A percentile compares a stretch with the other conserved stretches of the same genome.
Evolutionary conservation across 1,140 invertebrate genomes (phyloP).

Genomic region (Telenomus remus): DNA sequence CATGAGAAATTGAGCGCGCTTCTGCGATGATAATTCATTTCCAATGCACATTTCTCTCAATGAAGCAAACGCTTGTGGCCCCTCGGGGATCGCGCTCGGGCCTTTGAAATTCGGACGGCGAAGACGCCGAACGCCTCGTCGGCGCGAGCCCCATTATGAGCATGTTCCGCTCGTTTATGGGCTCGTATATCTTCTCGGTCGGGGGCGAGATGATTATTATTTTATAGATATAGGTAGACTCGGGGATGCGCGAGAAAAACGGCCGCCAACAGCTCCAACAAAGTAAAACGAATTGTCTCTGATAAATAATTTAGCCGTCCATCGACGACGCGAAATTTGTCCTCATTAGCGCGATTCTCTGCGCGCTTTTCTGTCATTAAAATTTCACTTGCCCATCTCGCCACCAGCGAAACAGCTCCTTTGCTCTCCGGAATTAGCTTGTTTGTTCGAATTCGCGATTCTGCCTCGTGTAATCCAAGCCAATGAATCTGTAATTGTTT

Average conservation of each 20-base stretch:
- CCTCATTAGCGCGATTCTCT: no score
- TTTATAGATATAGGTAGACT: constrained; percentile 60
- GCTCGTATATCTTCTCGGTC: constrained; percentile 62
- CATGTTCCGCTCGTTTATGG: constrained; percentile 64
- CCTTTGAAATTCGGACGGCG: constrained; percentile 53
- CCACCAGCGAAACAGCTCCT: no score
- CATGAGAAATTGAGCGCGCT: constrained; percentile 34
- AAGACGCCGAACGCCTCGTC: constrained; percentile 47
- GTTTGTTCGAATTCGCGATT: no score
- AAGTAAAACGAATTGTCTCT: constrained; percentile 41
- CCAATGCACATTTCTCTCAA: constrained; percentile 55
- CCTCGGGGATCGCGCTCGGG: constrained; percentile 38
- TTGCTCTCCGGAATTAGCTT: no score
- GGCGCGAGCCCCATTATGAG: constrained; percentile 61
- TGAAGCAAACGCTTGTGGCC: constrained; percentile 44
- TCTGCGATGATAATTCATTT: constrained; percentile 53
- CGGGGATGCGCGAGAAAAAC: constrained; percentile 22
- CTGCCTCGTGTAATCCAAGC: no score
- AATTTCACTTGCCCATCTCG: no score
- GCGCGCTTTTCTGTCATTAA: no score
- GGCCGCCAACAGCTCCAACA: constrained; percentile 15
- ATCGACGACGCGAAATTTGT: no score
- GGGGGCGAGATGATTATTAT: constrained; percentile 65
- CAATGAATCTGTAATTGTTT: no score
- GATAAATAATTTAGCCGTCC: constrained; percentile 39